Conservation (phyloP, 1,140 invertebrate genomes). For the Drosophila biarmipes region DNA sequence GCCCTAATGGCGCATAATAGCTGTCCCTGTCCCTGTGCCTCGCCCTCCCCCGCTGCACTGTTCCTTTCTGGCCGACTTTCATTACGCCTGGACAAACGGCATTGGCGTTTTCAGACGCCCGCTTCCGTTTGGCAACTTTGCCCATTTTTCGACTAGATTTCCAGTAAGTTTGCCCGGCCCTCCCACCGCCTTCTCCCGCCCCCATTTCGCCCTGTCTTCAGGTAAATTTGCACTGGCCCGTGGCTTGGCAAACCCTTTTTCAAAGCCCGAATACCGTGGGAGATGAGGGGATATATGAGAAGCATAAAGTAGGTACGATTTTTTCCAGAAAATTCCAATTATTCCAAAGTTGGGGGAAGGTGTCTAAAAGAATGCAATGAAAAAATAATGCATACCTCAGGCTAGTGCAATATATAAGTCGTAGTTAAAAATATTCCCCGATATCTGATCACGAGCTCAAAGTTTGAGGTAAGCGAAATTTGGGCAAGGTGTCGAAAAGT, state of each 20-base stretch:
- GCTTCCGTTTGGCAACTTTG: slow-evolving; percentile 43
- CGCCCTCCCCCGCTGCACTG: slow-evolving; percentile 1
- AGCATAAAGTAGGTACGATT: no score
- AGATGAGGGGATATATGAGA: not conserved
- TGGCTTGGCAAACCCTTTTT: slow-evolving; percentile 50
- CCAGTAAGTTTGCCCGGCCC: slow-evolving; percentile 13
- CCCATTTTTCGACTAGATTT: slow-evolving; percentile 61
- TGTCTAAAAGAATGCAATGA: not conserved
- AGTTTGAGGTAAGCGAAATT: no score
- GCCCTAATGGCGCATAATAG: slow-evolving; percentile 83
- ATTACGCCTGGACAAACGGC: slow-evolving; percentile 49
- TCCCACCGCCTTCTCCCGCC: not conserved
- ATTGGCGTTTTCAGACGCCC: slow-evolving; percentile 42
- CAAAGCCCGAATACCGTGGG: slow-evolving; percentile 13
- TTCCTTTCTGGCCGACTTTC: slow-evolving; percentile 16
- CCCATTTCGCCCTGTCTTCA: slow-evolving; percentile 44
- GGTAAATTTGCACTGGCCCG: slow-evolving; percentile 70
- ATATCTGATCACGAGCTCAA: no score
- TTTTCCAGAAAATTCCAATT: no score
- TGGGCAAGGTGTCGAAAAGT: no score
- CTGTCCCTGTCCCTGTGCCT: slow-evolving; percentile 42
- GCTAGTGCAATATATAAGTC: no score
- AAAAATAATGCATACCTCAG: not conserved
- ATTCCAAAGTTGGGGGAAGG: no score
- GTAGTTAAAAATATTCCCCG: no score